Conservation (phyloP, 2,888 invertebrate genomes). For the Morpho helenor region DNA sequence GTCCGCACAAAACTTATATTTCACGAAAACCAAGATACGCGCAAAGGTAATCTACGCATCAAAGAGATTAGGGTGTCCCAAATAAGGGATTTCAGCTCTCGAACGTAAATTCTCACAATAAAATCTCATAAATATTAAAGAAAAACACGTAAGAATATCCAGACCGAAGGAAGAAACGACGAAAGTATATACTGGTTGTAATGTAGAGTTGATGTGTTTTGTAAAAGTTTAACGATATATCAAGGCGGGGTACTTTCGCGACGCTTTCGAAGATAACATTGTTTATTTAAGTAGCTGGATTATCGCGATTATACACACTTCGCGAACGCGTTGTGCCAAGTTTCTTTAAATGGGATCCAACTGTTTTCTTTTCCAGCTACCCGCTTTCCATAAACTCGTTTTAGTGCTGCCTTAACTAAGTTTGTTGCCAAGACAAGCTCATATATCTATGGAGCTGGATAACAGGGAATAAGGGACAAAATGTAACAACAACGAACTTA, state of each 20-base stretch:
- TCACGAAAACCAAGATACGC: no score
- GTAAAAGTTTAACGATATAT: constrained; percentile 38
- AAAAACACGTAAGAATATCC: constrained; percentile 1
- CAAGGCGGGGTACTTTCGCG: constrained; percentile 11
- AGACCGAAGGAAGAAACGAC: constrained; percentile 6
- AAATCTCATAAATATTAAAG: constrained; percentile 23
- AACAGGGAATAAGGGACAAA: no score
- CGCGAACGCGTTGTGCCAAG: constrained; percentile 19
- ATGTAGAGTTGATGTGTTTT: constrained; percentile 43
- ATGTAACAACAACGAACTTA: no score
- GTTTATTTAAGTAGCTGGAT: constrained; percentile 25
- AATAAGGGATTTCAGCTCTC: no score
- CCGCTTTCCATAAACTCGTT: constrained; percentile 20
- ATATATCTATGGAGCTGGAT: no score
- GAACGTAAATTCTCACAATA: constrained; percentile 10
- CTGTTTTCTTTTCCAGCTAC: constrained; percentile 18
- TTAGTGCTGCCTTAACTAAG: constrained; percentile 5
- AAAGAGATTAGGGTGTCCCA: no score
- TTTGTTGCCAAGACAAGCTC: constrained; percentile 4
- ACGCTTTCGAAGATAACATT: constrained; percentile 20
- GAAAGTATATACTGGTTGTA: constrained; percentile 21
- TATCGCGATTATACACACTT: constrained; percentile 23
- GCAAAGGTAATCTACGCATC: no score
- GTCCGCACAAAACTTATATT: no score
- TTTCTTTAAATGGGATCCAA: constrained; percentile 23